Percentiles rank a stretch among this genome's conserved stretches.
phyloP scores from a whole-genome alignment of 2,113 vertebrate species.

The Xenopus borealis region DNA sequence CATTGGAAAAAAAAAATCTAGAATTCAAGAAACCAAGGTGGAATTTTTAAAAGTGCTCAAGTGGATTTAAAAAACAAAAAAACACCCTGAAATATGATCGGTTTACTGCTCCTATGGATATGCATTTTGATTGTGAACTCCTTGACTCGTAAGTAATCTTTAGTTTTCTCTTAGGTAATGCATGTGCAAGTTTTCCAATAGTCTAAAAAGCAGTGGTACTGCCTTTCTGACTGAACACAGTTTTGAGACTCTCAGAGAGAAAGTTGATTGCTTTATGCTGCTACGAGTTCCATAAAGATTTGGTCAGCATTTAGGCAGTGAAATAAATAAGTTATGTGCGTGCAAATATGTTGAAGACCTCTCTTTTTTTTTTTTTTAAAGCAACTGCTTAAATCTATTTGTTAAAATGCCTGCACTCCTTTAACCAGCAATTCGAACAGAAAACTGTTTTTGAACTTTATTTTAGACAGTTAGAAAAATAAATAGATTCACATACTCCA shows the following conservation, averaged over 20 bases:
- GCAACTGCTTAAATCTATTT: neutral
- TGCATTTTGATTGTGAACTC: slow-evolving; percentile 41
- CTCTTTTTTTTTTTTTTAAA: neutral
- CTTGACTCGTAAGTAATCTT: slow-evolving; percentile 42
- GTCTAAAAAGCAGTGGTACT: slow-evolving; percentile 4
- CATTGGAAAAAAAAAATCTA: slow-evolving; percentile 10
- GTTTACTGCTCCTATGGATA: slow-evolving; percentile 38
- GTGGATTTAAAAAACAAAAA: slow-evolving; percentile 41
- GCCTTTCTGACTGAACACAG: neutral
- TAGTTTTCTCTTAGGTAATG: slow-evolving; percentile 21
- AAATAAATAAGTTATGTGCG: neutral
- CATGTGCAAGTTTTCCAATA: slow-evolving; percentile 10
- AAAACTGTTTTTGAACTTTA: slow-evolving; percentile 4
- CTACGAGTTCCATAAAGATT: neutral
- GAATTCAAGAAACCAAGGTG: slow-evolving; percentile 39
- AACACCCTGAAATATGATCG: slow-evolving; percentile 42
- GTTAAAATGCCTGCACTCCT: neutral
- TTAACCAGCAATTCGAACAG: neutral
- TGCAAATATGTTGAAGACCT: neutral
- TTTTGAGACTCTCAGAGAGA: neutral
- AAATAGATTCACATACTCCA: slow-evolving; percentile 22
- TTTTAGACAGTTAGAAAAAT: slow-evolving; percentile 19
- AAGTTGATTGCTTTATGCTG: neutral
- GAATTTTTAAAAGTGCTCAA: slow-evolving; percentile 41
- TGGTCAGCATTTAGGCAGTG: neutral